These are phyloP conservation scores for Parnassius smintheus DNA, from an alignment of 2,888 invertebrate species.

Conservation along the genomic window DNA sequence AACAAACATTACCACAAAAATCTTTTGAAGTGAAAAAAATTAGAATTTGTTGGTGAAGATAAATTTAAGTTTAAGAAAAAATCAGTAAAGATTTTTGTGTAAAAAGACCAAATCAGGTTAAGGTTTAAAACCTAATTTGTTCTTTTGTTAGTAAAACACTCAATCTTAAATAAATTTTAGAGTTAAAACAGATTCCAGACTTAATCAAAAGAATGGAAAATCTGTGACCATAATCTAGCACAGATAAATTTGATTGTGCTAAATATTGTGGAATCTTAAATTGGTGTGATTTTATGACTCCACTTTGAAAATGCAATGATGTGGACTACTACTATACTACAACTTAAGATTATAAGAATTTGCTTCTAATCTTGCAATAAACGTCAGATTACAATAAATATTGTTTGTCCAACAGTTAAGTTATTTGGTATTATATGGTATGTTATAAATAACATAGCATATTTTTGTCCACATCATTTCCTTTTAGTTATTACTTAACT, in stretches of 20 bases:
- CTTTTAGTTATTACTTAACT: conserved; percentile 11
- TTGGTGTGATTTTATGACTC: conserved; percentile 33
- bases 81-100: conserved; percentile 16
- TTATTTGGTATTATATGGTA: not conserved
- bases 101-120: conserved; percentile 18
- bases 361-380: no score
- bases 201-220: conserved; percentile 23
- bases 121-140: conserved; percentile 36
- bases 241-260: conserved; percentile 33
- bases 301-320: conserved; percentile 30
- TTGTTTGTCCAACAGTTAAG: not conserved
- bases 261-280: conserved; percentile 34
- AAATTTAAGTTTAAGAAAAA: no score
- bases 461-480: not conserved
- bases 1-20: conserved; percentile 41
- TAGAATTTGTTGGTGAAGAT: no score
- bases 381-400: no score
- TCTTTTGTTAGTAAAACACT: conserved; percentile 62
- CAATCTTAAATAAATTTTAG: conserved; percentile 45
- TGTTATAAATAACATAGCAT: not conserved
- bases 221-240: conserved; percentile 25
- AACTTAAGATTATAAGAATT: no score
- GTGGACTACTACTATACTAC: conserved; percentile 13
- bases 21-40: not conserved
- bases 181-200: conserved; percentile 25